Base-by-base conservation (phyloP, 2,888 invertebrate species). In the Timema podura region DNA sequence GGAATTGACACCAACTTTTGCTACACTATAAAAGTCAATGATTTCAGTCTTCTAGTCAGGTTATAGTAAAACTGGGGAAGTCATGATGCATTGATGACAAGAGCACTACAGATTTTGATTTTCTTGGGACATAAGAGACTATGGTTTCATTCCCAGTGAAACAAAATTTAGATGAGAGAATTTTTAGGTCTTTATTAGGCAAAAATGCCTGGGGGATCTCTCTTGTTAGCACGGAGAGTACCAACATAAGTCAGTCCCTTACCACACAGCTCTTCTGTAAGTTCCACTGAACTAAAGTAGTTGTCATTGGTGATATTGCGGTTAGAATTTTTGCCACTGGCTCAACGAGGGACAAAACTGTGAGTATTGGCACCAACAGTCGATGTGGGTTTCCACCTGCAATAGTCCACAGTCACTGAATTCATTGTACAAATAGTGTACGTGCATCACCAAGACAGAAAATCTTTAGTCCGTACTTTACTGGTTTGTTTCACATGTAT, bases 211-310 rank as follows among this genome's bases (percentile, higher is more conserved):
- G 13, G 5, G 10, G 54, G n/a, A n/a, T n/a, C n/a, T n/a, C n/a
- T n/a, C n/a, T 66, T 65, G 13, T 72, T 48, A 11, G 49, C 13
- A 47, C 13, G 49, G 30, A 47, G 57, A 45, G 66, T 66, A 49
- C 66, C 66, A 10, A 66, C 66, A 16, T 66, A 49, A 7, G 66
- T 66, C 16, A 66, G 9, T 8, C 7, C 48, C 49, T 16, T 66
- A 8, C 48, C 30, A 6, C 7, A 11, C 11, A 66, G 64, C 48
- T 57, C 66, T 69, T 69, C 68, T 13, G 49, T 51, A 49, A 66
- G 48, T 44, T 66, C 48, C 8, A 66, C 48, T 66, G 66, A 66
- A 16, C 66, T 49, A 13, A 66, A 49, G 48, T 48, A 66, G 30
- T 66, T 66, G 44, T 66, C 66, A 16, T 30, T 13, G 5, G 7